Evolutionary conservation across 2,797 vertebrate species (phyloP).

Genomic region (Trachurus trachurus): DNA sequence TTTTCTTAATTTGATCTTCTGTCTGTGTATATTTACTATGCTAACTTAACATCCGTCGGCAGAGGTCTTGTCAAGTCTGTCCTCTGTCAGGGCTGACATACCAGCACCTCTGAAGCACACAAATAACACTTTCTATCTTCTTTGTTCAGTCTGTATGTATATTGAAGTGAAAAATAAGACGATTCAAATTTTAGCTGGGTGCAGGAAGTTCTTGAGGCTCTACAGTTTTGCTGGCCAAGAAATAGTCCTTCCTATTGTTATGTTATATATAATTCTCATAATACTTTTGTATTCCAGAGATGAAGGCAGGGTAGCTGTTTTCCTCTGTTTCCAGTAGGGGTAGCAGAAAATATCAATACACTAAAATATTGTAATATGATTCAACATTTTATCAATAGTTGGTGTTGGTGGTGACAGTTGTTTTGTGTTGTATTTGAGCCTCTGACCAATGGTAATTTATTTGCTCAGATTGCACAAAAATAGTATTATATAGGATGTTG

Average conservation of each 20-base stretch:
- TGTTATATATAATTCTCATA: too few species aligned
- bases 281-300: not conserved
- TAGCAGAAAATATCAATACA: too few species aligned
- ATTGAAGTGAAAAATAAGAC: not conserved
- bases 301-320: not conserved
- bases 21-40: slow-evolving; percentile 6
- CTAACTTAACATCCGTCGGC: slow-evolving; percentile 13
- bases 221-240: not conserved
- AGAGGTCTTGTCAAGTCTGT: slow-evolving; percentile 20
- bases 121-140: not conserved
- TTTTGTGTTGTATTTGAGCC: too few species aligned
- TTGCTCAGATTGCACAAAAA: too few species aligned
- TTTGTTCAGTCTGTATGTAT: not conserved
- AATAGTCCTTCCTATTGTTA: not conserved
- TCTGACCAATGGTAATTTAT: too few species aligned
- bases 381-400: too few species aligned
- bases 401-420: too few species aligned
- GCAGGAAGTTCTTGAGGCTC: not conserved
- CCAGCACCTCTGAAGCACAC: not conserved
- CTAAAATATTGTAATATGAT: too few species aligned
- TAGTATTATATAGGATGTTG: too few species aligned
- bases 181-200: not conserved
- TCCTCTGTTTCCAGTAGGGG: not conserved
- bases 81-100: slow-evolving; percentile 14
- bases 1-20: slow-evolving; percentile 21